A percentile compares a stretch with the other conserved stretches of the same genome.
These are phyloP conservation scores for Petrolisthes manimaculis DNA, from an alignment of 2,888 invertebrate species.

Conservation along the genomic window DNA sequence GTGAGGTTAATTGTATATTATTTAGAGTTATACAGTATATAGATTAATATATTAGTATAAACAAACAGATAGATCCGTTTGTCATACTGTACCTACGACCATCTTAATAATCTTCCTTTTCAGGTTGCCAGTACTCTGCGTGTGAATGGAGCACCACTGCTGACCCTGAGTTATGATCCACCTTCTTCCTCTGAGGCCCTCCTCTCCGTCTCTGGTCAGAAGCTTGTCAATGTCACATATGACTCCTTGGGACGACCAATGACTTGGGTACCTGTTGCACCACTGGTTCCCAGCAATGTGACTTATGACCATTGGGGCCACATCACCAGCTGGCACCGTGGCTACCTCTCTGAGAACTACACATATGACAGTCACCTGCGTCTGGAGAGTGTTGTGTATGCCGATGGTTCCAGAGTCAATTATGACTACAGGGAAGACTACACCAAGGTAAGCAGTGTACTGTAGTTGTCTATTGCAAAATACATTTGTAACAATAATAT, in stretches of 20 bases:
- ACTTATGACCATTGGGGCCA: slow-evolving; percentile 65
- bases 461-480: neutral
- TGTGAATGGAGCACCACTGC: slow-evolving; percentile 90
- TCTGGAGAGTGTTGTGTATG: slow-evolving; percentile 54
- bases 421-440: slow-evolving; percentile 58
- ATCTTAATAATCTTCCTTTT: neutral
- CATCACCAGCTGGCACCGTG: slow-evolving; percentile 53
- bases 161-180: slow-evolving; percentile 94
- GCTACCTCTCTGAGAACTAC: slow-evolving; percentile 56
- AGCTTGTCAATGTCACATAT: slow-evolving; percentile 66
- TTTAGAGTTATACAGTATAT: no score
- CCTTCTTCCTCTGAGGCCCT: slow-evolving; percentile 90
- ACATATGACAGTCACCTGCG: slow-evolving; percentile 52
- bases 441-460: slow-evolving; percentile 42
- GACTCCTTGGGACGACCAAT: slow-evolving; percentile 63
- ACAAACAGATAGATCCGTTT: neutral
- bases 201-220: slow-evolving; percentile 64
- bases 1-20: no score
- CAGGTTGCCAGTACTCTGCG: slow-evolving; percentile 70
- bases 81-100: no score
- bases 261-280: slow-evolving; percentile 59
- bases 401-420: slow-evolving; percentile 51
- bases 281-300: slow-evolving; percentile 57
- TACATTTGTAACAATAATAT: neutral
- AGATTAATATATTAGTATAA: neutral